Evolutionary conservation across 1,140 invertebrate genomes (phyloP), one percentile per base, ranked within the genome.

Genomic region (Pemphigus obesinymphae): DNA sequence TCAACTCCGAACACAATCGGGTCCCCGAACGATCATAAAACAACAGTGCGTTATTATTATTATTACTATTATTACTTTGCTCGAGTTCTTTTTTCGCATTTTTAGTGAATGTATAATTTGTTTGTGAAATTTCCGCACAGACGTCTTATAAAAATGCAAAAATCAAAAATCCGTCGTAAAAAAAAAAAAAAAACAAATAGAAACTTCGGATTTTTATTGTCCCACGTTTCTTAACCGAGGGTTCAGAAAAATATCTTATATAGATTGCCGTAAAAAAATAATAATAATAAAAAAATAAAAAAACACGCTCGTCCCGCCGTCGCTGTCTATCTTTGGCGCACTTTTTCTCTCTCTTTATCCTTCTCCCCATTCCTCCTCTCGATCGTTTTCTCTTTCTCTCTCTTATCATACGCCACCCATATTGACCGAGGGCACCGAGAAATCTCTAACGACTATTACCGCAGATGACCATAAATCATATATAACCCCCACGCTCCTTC

Each of bases 381-480:
- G 26, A 13, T 5, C 70, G 4, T n/a, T 43, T 37, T 17, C 11
- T 43, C 37, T 3, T 3, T 43, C 53, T 26, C 72, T 13, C 34
- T 78, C 31, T 80, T 80, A 80, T 80, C 76, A 29, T 80, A 80
- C 76, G 31, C 53, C 34, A 61, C 58, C 76, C 76, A 80, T 80
- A 80, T 80, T 80, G 76, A 80, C 76, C 55, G 76, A 80, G 23
- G 13, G 53, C 37, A 80, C 50, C 76, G 76, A 37, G 23, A 40
- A 40, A 76, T 4, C 34, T 40, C 76, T 80, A 80, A 80, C 76
- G 76, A 80, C 76, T 80, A 80, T 80, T 80, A 80, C 76, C 76
- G 37, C 76, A 63, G 76, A 80, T 80, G 76, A 80, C 76, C 76
- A 80, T 80, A 80, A 80, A 80, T 80, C 76, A 63, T 63, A 40